Percentiles rank a stretch among this genome's conserved stretches.
Evolutionary conservation across 2,888 invertebrate species (phyloP).

Genomic region (Neria commutata): DNA sequence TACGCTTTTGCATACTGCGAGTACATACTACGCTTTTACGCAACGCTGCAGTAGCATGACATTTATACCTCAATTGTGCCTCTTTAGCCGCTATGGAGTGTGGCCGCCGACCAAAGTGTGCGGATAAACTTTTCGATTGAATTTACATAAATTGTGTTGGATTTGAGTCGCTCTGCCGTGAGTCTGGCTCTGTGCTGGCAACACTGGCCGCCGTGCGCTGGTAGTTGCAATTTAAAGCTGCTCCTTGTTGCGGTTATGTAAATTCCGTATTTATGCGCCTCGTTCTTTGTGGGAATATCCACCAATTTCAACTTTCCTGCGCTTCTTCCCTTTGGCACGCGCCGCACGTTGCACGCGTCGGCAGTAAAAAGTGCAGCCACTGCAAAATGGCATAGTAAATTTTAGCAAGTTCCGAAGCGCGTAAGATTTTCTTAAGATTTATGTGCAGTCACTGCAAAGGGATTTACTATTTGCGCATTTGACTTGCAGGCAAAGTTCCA

Average conservation of each 20-base stretch:
- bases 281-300: background rate
- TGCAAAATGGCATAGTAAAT: too few species aligned
- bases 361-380: constrained; percentile 45
- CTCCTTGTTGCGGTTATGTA: constrained; percentile 10
- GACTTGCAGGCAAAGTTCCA: constrained; percentile 46
- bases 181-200: background rate
- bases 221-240: background rate
- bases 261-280: background rate
- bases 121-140: constrained; percentile 53
- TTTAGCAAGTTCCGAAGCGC: too few species aligned
- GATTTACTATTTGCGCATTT: constrained; percentile 53
- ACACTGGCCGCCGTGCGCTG: background rate
- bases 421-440: constrained; percentile 52
- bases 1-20: background rate
- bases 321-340: constrained; percentile 4
- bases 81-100: constrained; percentile 41
- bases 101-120: constrained; percentile 43
- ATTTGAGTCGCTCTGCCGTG: background rate
- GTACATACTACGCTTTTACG: too few species aligned
- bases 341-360: constrained; percentile 29
- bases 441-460: constrained; percentile 54
- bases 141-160: constrained; percentile 50
- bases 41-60: too few species aligned
- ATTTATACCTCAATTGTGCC: too few species aligned
- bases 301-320: background rate